A percentile compares a stretch with the other conserved stretches of the same genome.
phyloP scores from a whole-genome alignment of 2,888 invertebrate species.

The Caenorhabditis becei region DNA sequence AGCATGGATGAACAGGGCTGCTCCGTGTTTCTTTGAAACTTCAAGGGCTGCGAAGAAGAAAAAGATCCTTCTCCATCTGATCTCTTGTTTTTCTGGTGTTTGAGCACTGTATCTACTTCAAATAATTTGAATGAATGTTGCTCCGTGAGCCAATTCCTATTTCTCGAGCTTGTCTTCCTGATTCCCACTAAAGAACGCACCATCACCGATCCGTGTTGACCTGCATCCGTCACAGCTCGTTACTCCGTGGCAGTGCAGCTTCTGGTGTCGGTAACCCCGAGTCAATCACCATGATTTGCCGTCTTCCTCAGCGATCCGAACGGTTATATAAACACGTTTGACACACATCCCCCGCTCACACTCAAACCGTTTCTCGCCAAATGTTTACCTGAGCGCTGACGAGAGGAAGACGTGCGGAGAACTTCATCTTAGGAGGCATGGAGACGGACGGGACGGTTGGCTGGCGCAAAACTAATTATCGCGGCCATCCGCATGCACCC shows the following conservation, averaged over 20 bases:
- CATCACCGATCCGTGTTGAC: neutral
- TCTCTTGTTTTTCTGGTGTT: slow-evolving; percentile 2
- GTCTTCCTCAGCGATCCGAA: slow-evolving; percentile 11
- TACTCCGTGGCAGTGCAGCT: slow-evolving; percentile 24
- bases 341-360: slow-evolving; percentile 34
- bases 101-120: neutral
- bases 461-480: slow-evolving; percentile 58
- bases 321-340: slow-evolving; percentile 61
- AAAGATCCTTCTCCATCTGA: neutral
- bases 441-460: slow-evolving; percentile 12
- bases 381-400: slow-evolving; percentile 43
- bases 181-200: neutral
- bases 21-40: slow-evolving; percentile 1
- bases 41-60: neutral
- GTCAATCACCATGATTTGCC: slow-evolving; percentile 34
- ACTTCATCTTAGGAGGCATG: slow-evolving; percentile 19
- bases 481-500: slow-evolving; percentile 11
- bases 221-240: slow-evolving; percentile 25
- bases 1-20: neutral
- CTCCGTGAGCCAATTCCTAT: too few relatives aligned
- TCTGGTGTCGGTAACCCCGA: slow-evolving; percentile 19
- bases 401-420: slow-evolving; percentile 9
- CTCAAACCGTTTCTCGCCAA: slow-evolving; percentile 13
- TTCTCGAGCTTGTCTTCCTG: neutral
- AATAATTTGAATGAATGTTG: too few relatives aligned